phyloP scores from a whole-genome alignment of 2,113 vertebrate genomes.

The Varanus salvator region DNA sequence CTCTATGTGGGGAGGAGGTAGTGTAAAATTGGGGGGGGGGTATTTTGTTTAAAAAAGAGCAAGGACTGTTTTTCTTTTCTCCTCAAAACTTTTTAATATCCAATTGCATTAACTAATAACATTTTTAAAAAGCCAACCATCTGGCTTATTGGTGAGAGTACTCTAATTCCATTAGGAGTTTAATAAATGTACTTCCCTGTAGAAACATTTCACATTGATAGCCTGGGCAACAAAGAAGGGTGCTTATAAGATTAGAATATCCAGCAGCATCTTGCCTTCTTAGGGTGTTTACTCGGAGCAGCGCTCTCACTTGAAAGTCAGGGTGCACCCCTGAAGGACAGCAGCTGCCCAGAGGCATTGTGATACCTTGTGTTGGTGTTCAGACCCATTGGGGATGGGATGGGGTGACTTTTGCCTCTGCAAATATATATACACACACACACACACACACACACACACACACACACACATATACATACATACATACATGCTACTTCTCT shows the following conservation, averaged over 20 bases:
- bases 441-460: too few species aligned
- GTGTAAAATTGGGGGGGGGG: conserved; percentile 13
- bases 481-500: too few species aligned
- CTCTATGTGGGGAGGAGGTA: conserved; percentile 1
- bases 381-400: background rate
- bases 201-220: conserved; percentile 75
- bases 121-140: conserved; percentile 57
- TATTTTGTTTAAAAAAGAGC: background rate
- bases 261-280: conserved; percentile 28
- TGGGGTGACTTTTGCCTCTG: background rate
- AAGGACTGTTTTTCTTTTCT: conserved; percentile 1
- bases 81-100: conserved; percentile 56
- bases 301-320: conserved; percentile 46
- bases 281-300: conserved; percentile 7
- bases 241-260: conserved; percentile 66
- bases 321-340: conserved; percentile 65
- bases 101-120: conserved; percentile 65
- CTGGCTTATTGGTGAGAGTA: conserved; percentile 73
- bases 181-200: conserved; percentile 78
- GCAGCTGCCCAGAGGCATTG: background rate
- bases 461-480: too few species aligned
- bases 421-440: too few species aligned
- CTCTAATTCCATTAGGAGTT: conserved; percentile 79
- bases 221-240: conserved; percentile 66
- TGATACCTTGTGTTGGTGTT: too few species aligned